A percentile compares a stretch with the other conserved stretches of the same genome.
These are phyloP conservation scores for Amazona vittata DNA, from an alignment of 2,113 vertebrate genomes.

Conservation along the genomic window DNA sequence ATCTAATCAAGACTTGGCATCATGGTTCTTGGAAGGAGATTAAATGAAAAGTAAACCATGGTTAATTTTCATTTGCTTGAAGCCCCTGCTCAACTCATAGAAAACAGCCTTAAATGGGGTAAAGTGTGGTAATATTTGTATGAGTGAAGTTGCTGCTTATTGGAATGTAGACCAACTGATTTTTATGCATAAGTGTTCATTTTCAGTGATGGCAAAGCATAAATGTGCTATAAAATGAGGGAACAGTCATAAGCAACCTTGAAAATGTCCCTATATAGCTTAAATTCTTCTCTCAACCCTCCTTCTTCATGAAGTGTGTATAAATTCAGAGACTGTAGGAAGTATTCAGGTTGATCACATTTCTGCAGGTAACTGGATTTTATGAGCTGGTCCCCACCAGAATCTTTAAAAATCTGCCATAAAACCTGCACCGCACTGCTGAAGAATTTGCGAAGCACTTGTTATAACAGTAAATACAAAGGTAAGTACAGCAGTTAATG, in stretches of 20 bases:
- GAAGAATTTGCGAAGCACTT: slow-evolving; percentile 2
- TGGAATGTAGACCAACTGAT: background rate
- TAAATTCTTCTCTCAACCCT: background rate
- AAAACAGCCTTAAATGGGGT: background rate
- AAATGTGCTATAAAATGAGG: background rate
- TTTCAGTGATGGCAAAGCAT: background rate
- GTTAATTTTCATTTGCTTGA: background rate
- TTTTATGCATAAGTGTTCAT: background rate
- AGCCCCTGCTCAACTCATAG: background rate
- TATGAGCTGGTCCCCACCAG: background rate
- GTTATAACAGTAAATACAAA: background rate
- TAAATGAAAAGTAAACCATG: background rate
- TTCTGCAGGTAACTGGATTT: slow-evolving; percentile 9
- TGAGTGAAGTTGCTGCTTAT: background rate
- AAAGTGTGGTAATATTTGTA: background rate
- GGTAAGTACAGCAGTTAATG: background rate
- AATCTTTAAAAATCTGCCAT: slow-evolving; percentile 6
- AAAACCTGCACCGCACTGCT: slow-evolving; percentile 5
- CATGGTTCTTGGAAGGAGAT: background rate
- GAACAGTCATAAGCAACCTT: slow-evolving; percentile 45
- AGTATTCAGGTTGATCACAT: background rate
- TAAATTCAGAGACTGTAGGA: background rate
- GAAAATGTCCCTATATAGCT: slow-evolving; percentile 30
- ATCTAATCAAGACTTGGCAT: background rate
- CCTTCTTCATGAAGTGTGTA: background rate